Evolutionary conservation across 2,113 vertebrate genomes (phyloP).

Genomic region (Danionella cerebrum): DNA sequence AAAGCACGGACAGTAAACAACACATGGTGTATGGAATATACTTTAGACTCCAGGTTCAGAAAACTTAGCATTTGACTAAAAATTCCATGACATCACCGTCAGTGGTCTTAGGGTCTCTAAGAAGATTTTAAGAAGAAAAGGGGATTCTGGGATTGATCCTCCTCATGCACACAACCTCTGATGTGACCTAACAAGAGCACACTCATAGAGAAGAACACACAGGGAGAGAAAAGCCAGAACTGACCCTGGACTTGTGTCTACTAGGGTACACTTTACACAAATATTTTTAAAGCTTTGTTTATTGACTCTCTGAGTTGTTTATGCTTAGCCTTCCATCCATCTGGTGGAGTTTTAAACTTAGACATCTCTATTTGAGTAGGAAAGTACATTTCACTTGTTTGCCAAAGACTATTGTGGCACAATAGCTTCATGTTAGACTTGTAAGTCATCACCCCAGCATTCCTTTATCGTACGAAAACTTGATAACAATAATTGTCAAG

Average conservation of each 20-base stretch:
- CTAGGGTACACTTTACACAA: not conserved
- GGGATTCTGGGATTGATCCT: not conserved
- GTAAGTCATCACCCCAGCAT: too few species aligned
- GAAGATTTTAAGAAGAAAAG: not conserved
- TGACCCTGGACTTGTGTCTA: constrained; percentile 5
- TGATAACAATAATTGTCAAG: too few species aligned
- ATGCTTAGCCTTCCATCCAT: not conserved
- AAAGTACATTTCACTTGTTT: too few species aligned
- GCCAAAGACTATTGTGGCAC: too few species aligned
- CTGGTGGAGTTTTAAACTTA: not conserved
- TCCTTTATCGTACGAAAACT: too few species aligned
- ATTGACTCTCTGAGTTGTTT: constrained; percentile 19
- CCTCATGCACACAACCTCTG: not conserved
- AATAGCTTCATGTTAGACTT: too few species aligned
- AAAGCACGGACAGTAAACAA: too few species aligned
- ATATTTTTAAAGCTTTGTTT: constrained; percentile 27
- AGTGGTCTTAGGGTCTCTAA: too few species aligned
- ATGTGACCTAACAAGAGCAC: not conserved
- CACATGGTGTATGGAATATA: not conserved
- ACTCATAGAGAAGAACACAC: not conserved
- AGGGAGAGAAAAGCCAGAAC: not conserved
- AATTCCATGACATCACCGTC: too few species aligned
- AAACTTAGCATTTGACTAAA: too few species aligned
- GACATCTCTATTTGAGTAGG: too few species aligned
- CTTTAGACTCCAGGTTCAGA: too few species aligned